Base-by-base conservation (phyloP, 2,797 vertebrate genomes). In the Cynodonichthys magdalenae region DNA sequence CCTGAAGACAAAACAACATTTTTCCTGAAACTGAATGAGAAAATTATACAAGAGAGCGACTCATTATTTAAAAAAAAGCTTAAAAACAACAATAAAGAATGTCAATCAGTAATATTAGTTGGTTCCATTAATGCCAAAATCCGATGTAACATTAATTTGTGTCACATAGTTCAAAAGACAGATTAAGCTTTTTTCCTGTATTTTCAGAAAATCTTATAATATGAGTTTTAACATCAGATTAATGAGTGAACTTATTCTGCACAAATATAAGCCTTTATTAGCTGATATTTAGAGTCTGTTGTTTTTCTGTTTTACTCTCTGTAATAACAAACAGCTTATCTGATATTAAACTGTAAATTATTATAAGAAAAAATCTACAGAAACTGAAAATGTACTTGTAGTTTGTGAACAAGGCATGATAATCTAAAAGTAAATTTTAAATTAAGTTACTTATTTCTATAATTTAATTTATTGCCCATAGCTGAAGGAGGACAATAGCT, bases 1-100 rank as follows among this genome's bases (percentile, higher is more conserved):
- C 89, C 90, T 83, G 75, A 91, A 90, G 84, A 88, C 87, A 88
- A 89, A 88, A 85, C 87, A 84, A 86, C 85, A 85, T 71, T 72
- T 8, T 48, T 57, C 80, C 70, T 72, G 73, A 72, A 83, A 83
- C 71, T 11, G 68, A 71, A 85, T 83, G 80, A 69, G 83, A 70
- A 86, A 87, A 90, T 90, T 88, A 91, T 87, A 82, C 81, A 67
- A 73, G 60, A 80, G 81, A 75, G 63, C 29, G 29, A 63, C 77
- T 87, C 78, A 86, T 90, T 89, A 83, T 70, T 75, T 72, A 69
- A 69, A 49, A 70, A 75, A 82, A 85, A 52, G 12, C 44, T 49
- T 1, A 68, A 72, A 65, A 73, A 60, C 36, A 46, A 19, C 24
- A 24, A 24, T 3, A 71, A 57, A 72, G 3, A 27, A 72, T 77